These are phyloP conservation scores for Tenthredo amoena DNA, from an alignment of 2,888 invertebrate genomes.

Conservation along the genomic window DNA sequence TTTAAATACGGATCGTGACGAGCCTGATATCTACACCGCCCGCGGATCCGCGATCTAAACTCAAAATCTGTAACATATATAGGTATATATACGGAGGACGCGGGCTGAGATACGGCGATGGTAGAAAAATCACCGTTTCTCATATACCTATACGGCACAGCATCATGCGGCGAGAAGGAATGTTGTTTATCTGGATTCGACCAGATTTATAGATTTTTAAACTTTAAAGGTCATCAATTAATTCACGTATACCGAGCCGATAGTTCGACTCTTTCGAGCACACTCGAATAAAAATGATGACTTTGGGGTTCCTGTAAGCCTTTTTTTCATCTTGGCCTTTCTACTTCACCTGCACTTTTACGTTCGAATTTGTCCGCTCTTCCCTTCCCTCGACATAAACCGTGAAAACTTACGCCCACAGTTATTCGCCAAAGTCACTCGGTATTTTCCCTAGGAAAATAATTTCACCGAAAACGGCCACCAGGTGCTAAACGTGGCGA, in stretches of 20 bases:
- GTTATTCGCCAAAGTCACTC: neutral
- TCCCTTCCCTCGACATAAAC: no score
- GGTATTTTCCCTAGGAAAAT: neutral
- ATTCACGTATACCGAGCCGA: neutral
- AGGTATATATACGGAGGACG: neutral
- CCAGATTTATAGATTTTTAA: slow-evolving; percentile 8
- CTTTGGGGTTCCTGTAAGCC: no score
- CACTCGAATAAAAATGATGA: neutral
- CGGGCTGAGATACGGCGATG: neutral
- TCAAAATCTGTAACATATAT: neutral
- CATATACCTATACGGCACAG: neutral
- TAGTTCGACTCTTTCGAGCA: neutral
- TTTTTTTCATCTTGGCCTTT: no score
- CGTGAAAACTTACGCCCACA: neutral
- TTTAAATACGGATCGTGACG: neutral
- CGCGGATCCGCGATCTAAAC: neutral
- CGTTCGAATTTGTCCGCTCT: no score
- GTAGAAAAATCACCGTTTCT: slow-evolving; percentile 3
- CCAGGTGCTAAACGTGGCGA: neutral
- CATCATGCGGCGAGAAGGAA: slow-evolving; percentile 1
- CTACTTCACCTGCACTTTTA: no score
- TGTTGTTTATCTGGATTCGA: slow-evolving; percentile 38
- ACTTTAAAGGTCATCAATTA: slow-evolving; percentile 34
- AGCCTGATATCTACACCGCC: neutral
- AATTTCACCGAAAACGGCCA: neutral